These are phyloP conservation scores for Lucilia sericata DNA, from an alignment of 1,140 invertebrate genomes.

Conservation along the genomic window DNA sequence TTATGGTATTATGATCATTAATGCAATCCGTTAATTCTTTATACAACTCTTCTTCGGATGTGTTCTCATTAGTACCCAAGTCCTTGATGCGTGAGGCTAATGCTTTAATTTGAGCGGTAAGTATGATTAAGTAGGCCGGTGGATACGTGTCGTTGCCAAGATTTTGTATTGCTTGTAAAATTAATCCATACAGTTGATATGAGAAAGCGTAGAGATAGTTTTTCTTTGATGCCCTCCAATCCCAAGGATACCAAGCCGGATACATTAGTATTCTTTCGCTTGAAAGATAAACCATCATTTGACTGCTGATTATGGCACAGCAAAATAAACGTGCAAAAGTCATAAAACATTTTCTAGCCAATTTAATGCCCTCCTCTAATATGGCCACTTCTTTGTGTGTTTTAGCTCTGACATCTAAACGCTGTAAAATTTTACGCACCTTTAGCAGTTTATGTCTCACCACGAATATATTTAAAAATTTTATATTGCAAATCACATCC, in stretches of 20 bases:
- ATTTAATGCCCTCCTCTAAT: constrained; percentile 40
- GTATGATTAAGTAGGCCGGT: constrained; percentile 54
- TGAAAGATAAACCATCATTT: constrained; percentile 44
- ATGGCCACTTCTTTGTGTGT: constrained; percentile 31
- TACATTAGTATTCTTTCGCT: constrained; percentile 50
- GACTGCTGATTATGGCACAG: constrained; percentile 18
- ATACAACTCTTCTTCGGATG: not conserved
- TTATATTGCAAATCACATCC: constrained; percentile 48
- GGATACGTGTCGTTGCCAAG: constrained; percentile 53
- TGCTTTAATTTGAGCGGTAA: constrained; percentile 56
- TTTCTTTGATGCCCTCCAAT: constrained; percentile 46
- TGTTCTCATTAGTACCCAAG: not conserved
- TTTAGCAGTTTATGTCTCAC: constrained; percentile 46
- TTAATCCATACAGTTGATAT: constrained; percentile 21
- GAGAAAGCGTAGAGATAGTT: constrained; percentile 44
- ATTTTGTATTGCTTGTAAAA: not conserved
- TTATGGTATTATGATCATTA: constrained; percentile 54
- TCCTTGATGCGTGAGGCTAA: constrained; percentile 51
- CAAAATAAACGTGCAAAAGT: not conserved
- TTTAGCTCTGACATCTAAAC: constrained; percentile 50
- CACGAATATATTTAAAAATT: constrained; percentile 48
- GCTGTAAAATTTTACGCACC: constrained; percentile 44
- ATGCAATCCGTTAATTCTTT: constrained; percentile 50
- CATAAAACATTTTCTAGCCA: not conserved
- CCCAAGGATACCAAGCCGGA: constrained; percentile 57